Percentiles rank a stretch among this genome's conserved stretches.
Conservation (phyloP, 1,140 invertebrate species). For the Lamellibrachia luymesi region DNA sequence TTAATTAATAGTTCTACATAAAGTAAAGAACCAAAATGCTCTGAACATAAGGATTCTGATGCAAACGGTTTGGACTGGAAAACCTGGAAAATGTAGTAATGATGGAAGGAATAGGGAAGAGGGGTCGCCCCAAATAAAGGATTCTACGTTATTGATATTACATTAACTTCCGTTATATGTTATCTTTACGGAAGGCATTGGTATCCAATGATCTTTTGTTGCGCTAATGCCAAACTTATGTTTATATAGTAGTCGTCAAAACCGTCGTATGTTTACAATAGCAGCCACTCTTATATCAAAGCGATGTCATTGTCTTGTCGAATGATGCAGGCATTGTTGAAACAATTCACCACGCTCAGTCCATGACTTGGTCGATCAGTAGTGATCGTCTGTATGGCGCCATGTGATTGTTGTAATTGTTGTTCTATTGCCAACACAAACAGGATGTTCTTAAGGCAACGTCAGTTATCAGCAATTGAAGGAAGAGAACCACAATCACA, state of each 20-base stretch:
- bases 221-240: not conserved
- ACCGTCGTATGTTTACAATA: not conserved
- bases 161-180: no score
- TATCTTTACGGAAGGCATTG: not conserved
- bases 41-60: not conserved
- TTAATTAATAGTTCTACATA: not conserved
- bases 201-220: not conserved
- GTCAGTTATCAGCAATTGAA: not conserved
- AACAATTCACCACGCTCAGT: not conserved
- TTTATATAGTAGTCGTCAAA: not conserved
- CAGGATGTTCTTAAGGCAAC: not conserved
- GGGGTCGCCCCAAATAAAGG: no score
- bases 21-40: not conserved
- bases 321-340: not conserved
- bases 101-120: no score
- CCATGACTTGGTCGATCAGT: not conserved
- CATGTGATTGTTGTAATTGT: not conserved
- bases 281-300: not conserved
- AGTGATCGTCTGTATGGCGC: not conserved
- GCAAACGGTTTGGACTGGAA: no score
- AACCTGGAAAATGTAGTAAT: no score
- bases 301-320: not conserved
- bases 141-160: no score
- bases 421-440: not conserved
- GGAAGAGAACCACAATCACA: not conserved